Base-by-base conservation (phyloP, 92 coral and sea anemone genomes). In the Umimayanthus kanabou region DNA sequence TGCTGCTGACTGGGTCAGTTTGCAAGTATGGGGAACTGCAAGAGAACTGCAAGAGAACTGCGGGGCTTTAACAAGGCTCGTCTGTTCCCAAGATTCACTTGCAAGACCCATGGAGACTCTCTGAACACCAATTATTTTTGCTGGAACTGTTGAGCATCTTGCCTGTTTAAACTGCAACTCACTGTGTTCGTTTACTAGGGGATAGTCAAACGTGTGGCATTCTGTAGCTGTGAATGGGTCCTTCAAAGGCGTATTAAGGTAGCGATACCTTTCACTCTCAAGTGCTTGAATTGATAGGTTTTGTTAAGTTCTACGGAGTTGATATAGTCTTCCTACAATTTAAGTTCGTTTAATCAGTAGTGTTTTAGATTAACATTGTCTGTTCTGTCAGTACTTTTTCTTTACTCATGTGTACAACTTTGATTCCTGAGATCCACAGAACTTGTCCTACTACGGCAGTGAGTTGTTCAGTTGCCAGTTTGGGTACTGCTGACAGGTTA, bases 161-260 rank as follows among this genome's bases (percentile, higher is more conserved):
- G 49, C 79, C 26, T 75, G 49, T 75, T 75, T 23, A 39, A 75
- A 37, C 23, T 75, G 79, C n/a, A 75, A 42, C n/a, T 75, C 79
- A 42, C 45, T 74, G 1, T 74, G 50, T 33, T 37, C 50, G 23
- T 74, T n/a, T 74, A 74, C 79, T 18, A 40, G 79, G 45, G 79
- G 50, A 74, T 74, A 50, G 8, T 39, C 79, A 75, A 37, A 75
- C 49, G 39, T 23, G 18, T 75, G 25, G 47, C 79, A 75, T 75
- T 75, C 79, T 75, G 79, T 75, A 18, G 79, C 49, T 75, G 79
- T 75, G 25, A 75, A 75, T 75, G 79, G 23, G 26, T 76, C 30
- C 18, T 43, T 42, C 43, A 5, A 26, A 43, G 80, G 80, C 43
- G 33, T 43, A 76, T 76, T 76, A 40, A 20, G 80, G 80, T 76